Conservation (phyloP, 2,113 vertebrate species). For the Hippocampus guttulatus region DNA sequence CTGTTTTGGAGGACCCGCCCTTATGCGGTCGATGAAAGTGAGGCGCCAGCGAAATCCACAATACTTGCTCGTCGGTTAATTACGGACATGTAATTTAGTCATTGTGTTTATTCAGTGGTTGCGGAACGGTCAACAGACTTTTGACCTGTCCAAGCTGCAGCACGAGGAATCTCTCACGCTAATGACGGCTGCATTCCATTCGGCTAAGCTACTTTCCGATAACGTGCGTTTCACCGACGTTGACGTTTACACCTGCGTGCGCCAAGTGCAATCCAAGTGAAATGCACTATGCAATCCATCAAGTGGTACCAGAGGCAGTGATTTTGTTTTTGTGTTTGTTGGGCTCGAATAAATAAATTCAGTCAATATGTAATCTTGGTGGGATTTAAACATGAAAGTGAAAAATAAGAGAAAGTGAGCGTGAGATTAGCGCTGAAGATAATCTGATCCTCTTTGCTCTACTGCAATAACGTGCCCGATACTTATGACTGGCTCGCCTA, state of each 20-base stretch:
- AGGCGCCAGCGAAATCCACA: not conserved
- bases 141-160: constrained; percentile 2
- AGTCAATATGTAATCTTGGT: constrained; percentile 22
- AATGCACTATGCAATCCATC: not conserved
- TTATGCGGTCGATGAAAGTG: no score
- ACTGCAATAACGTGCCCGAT: constrained; percentile 42
- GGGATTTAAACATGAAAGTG: constrained; percentile 13
- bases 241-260: not conserved
- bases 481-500: not conserved
- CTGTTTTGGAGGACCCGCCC: no score
- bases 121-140: not conserved
- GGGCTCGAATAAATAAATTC: constrained; percentile 10
- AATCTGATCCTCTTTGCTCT: constrained; percentile 36
- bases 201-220: not conserved
- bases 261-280: not conserved
- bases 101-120: not conserved
- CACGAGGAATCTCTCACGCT: constrained; percentile 11
- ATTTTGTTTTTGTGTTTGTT: not conserved
- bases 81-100: not conserved
- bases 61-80: not conserved
- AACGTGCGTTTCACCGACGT: no score
- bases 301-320: not conserved
- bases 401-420: not conserved
- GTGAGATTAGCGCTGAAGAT: constrained; percentile 39
- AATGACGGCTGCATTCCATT: constrained; percentile 6